Evolutionary conservation across 2,888 invertebrate species (phyloP), one percentile per base, ranked within the genome.

Genomic region (Hemaris fuciformis): DNA sequence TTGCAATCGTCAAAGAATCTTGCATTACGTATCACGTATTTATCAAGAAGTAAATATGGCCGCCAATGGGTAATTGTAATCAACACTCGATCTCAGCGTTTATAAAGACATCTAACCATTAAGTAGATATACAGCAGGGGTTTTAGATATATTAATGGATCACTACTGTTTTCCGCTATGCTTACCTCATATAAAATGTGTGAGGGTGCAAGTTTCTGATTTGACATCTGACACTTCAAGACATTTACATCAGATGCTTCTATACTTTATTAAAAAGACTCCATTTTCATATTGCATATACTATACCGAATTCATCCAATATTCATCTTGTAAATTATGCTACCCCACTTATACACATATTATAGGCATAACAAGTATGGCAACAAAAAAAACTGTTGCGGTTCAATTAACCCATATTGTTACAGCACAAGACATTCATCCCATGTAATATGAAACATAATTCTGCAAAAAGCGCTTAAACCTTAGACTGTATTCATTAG

Each of bases 401-500:
- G n/a, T 18, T 8, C 15, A 10, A 10, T 53, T 31, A 4, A 15
- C 53, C 10, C 15, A 3, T 0, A 53, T 1, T 27, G 18, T 10
- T 18, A 13, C 18, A 22, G 3, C 13, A 15, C 3, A 15, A 42
- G 41, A 10, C 20, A 3, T 41, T 23, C 22, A 23, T 6, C n/a
- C 13, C 7, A 18, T n/a, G n/a, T n/a, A n/a, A n/a, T n/a, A n/a
- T n/a, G n/a, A n/a, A n/a, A 31, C 48, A 41, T 53, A 60, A 53
- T 38, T 53, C 23, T 46, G 22, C 18, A 15, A 60, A 53, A 74
- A 73, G 67, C 65, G 66, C 66, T 61, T 41, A 66, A 66, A 65
- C 70, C 70, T 66, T 66, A 59, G 73, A 73, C 80, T 79, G 79
- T 78, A 79, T 77, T 79, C 80, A 82, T 84, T 85, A 87, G 76